Evolutionary conservation across 2,113 vertebrate species (phyloP).

Genomic region (Piprites chloris): DNA sequence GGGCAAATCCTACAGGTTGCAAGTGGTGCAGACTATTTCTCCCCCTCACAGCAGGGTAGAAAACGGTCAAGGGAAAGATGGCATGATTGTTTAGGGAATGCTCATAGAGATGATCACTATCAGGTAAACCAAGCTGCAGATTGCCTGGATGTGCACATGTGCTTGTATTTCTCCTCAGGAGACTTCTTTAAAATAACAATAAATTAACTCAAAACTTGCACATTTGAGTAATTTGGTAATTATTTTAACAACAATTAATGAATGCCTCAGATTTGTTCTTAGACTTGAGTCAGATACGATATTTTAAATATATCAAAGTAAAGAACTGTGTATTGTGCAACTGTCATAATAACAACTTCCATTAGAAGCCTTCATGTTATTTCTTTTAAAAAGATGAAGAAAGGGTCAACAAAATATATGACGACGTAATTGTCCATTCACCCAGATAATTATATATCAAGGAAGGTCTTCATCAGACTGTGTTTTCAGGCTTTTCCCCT

Average conservation of each 20-base stretch:
- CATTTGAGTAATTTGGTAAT: neutral
- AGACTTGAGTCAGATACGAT: neutral
- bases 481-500: constrained; percentile 2
- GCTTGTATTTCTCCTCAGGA: neutral
- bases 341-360: neutral
- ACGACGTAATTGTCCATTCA: neutral
- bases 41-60: neutral
- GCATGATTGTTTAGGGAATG: neutral
- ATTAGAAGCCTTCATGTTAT: neutral
- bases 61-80: neutral
- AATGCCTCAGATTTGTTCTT: neutral
- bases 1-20: neutral
- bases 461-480: constrained; percentile 3
- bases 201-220: neutral
- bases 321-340: neutral
- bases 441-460: constrained; percentile 34
- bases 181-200: neutral
- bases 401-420: neutral
- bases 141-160: neutral
- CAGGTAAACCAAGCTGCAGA: neutral
- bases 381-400: constrained; percentile 4
- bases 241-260: neutral
- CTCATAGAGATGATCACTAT: neutral
- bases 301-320: neutral
- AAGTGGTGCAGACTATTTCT: neutral